Evolutionary conservation across 1,140 invertebrate genomes (phyloP), one percentile per base, ranked within the genome.

Genomic region (Cotesia vestalis): DNA sequence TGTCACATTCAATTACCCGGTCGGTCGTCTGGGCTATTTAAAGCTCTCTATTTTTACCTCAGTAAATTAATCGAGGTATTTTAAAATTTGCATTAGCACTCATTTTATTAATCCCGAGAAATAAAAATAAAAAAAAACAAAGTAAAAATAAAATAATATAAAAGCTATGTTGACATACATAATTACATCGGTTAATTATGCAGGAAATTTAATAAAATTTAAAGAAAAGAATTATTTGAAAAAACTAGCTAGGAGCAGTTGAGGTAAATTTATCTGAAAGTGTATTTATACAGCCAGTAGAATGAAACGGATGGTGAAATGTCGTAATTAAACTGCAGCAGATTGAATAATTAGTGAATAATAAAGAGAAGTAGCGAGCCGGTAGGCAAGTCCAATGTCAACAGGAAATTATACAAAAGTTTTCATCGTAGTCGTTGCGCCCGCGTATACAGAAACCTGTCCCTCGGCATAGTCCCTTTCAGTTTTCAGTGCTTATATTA

Each of bases 341-440:
- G 60, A 62, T 62, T 62, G 60, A 62, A 62, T 62, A 62, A 62
- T 62, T 40, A n/a, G 60, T 62, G 60, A 38, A 62, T 36, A 57
- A 20, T 27, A 12, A 36, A 64, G 62, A 51, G 40, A 64, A 11
- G 59, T 38, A 64, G 61, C 35, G 35, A 52, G 60, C 40, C 46
- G 17, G 36, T 34, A 59, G 66, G 34, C 66, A 55, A 57, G 51
- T 52, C 51, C 52, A 68, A 57, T 68, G 66, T 55, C 40, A 59
- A 69, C 67, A 60, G 67, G 36, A 60, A 60, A 57, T 69, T 57
- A 46, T 60, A 59, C 67, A 60, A 57, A 60, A 57, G 52, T 59
- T 64, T 17, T 46, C 27, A 11, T 46, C 40, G 5, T 46, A 46
- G 40, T 46, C 62, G 40, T 36, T 35, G 60, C 14, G 20, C 62